A percentile compares a stretch with the other conserved stretches of the same genome.
phyloP scores from a whole-genome alignment of 1,140 invertebrate species.

The Metaphire vulgaris region DNA sequence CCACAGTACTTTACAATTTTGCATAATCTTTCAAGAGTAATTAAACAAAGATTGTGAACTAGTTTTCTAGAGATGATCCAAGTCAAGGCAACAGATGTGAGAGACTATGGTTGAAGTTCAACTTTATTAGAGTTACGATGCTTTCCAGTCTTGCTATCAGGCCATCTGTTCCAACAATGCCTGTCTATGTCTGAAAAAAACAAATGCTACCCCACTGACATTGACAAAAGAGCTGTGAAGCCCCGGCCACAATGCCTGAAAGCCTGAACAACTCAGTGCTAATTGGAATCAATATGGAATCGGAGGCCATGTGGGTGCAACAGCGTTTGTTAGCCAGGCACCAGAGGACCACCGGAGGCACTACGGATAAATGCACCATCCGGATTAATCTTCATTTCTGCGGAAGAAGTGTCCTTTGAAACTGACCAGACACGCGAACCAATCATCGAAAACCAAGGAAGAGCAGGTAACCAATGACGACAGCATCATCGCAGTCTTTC shows the following conservation, averaged over 20 bases:
- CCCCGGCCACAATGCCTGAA: neutral
- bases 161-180: no score
- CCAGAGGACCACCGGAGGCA: neutral
- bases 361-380: neutral
- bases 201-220: neutral
- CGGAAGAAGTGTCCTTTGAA: neutral
- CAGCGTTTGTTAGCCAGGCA: neutral
- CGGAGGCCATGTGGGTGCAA: neutral
- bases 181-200: neutral
- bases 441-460: neutral
- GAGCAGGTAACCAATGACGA: neutral
- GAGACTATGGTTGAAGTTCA: no score
- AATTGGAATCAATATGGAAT: neutral
- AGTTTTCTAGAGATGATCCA: no score
- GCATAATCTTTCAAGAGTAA: no score
- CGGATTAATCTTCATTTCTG: neutral
- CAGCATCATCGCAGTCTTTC: no score
- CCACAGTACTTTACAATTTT: no score
- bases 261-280: neutral
- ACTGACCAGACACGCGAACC: neutral
- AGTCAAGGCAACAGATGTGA: no score
- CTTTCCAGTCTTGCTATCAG: no score
- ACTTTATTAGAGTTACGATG: no score
- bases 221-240: neutral
- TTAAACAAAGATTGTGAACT: no score